These are phyloP conservation scores for Scolopax bukidnonensis DNA, from an alignment of 2,797 vertebrate genomes.

Conservation along the genomic window DNA sequence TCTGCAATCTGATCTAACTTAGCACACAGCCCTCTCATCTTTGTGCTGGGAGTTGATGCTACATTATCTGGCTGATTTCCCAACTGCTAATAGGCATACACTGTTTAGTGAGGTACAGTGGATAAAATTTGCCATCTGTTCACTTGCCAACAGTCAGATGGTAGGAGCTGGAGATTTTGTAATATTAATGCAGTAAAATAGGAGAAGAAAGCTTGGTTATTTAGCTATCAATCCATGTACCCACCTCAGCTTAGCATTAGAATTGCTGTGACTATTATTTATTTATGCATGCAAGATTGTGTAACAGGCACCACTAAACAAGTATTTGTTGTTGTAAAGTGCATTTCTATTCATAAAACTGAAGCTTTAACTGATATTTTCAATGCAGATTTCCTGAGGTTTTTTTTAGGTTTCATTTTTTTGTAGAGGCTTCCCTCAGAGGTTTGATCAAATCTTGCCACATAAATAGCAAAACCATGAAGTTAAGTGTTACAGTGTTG, in stretches of 20 bases:
- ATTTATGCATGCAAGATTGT: neutral
- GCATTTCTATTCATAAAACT: neutral
- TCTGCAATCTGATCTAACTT: neutral
- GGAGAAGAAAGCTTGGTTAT: neutral
- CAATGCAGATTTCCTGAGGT: neutral
- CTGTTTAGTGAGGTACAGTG: constrained; percentile 1
- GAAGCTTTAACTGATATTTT: neutral
- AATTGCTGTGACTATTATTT: neutral
- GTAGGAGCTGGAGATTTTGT: neutral
- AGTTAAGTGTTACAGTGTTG: neutral
- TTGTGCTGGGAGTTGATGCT: neutral
- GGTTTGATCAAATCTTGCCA: neutral
- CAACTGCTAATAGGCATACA: constrained; percentile 13
- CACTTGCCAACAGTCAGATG: neutral
- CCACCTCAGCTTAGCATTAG: neutral
- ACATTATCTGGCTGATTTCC: constrained; percentile 31
- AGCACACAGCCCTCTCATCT: neutral
- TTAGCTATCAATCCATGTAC: neutral
- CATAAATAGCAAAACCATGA: neutral
- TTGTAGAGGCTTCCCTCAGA: neutral
- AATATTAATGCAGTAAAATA: constrained; percentile 19
- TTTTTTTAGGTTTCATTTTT: neutral
- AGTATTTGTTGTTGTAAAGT: neutral
- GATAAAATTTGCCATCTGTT: constrained; percentile 56
- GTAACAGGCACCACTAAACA: neutral